Percentiles rank a stretch among this genome's conserved stretches.
Evolutionary conservation across 2,888 invertebrate genomes (phyloP).

Genomic region (Limnephilus marmoratus): DNA sequence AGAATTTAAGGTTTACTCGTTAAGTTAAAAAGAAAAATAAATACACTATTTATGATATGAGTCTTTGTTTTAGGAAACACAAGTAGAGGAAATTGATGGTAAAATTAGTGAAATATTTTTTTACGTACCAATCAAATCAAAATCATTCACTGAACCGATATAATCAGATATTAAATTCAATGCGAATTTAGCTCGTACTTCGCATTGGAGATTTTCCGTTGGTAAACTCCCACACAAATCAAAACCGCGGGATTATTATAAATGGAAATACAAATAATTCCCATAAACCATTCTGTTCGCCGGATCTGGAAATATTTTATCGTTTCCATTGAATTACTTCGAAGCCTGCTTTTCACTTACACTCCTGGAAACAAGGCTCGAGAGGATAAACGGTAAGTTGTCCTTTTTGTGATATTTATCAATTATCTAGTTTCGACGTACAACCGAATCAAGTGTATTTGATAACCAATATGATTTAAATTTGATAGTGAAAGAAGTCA

Average conservation of each 20-base stretch:
- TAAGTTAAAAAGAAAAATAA: too few species aligned
- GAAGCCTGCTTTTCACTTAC: background rate
- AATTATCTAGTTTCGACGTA: too few species aligned
- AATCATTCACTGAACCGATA: background rate
- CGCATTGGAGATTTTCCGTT: background rate
- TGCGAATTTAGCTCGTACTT: background rate
- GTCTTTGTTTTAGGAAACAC: background rate
- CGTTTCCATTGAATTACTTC: slow-evolving; percentile 15
- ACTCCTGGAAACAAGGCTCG: background rate
- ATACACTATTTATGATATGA: background rate
- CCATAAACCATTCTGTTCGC: background rate
- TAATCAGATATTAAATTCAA: background rate
- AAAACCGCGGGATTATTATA: background rate
- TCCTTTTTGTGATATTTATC: too few species aligned
- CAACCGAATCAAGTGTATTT: too few species aligned
- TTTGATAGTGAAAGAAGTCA: too few species aligned
- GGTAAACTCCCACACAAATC: background rate
- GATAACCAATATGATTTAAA: too few species aligned
- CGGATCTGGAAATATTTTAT: background rate
- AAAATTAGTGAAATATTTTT: background rate
- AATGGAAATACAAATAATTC: background rate
- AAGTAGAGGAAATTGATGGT: background rate
- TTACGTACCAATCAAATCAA: background rate
- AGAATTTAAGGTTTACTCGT: too few species aligned
- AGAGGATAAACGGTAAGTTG: background rate